Evolutionary conservation across 2,113 vertebrate genomes (phyloP), one percentile per base, ranked within the genome.

Genomic region (Bubalus kerabau): DNA sequence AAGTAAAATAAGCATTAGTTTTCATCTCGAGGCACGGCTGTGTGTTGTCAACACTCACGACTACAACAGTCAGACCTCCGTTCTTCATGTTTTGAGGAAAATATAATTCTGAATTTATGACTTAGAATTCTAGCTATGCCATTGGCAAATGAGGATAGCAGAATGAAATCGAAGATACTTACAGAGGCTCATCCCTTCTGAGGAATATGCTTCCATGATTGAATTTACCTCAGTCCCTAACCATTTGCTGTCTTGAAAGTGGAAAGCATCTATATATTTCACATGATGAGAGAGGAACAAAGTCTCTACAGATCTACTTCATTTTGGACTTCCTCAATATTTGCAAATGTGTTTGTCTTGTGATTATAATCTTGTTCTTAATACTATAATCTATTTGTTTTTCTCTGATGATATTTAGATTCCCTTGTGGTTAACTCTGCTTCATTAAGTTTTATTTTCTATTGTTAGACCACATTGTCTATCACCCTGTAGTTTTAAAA

Each of bases 381-480:
- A 95, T 96, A 91, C 94, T 96, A 67, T 87, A 97, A 84, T 97
- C 91, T 98, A 50, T 96, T 98, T 97, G 14, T 98, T 98, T 88
- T 98, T 98, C 91, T 98, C 91, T 95, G n/a, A 56, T 93, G 95
- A 88, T 97, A 97, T 90, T 97, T 83, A 88, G 93, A 97, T 98
- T 97, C 32, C 64, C n/a, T 92, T 91, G 17, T 85, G 23, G 82
- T 96, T 98, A 88, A 96, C 52, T 95, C 26, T 98, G 91, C 97
- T 95, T 98, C 87, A 97, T 96, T 97, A 96, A 93, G 56, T 87
- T 98, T 98, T 96, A 95, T 98, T 98, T 98, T 95, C 84, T 94
- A 59, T 82, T 57, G 56, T 98, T 97, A 94, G 40, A 60, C 11
- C 86, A 90, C 71, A 48, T 28, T 95, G 50, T 96, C 28, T 48